Evolutionary conservation across 2,888 invertebrate species (phyloP).

Genomic region (Pterostichus madidus): DNA sequence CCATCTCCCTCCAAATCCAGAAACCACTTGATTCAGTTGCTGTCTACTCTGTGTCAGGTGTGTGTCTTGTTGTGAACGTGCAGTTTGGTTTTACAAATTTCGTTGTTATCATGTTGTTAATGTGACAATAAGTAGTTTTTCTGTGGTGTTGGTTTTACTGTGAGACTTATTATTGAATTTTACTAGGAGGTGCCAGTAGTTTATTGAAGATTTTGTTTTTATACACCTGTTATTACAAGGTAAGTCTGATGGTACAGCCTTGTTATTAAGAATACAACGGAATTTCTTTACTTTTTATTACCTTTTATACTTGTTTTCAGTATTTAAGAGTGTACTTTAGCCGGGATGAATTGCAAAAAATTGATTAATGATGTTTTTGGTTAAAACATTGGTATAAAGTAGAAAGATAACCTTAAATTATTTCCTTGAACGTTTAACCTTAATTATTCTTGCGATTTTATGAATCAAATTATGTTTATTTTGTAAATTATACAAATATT

Average conservation of each 20-base stretch:
- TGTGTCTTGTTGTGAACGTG: slow-evolving; percentile 48
- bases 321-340: not conserved
- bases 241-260: slow-evolving; percentile 11
- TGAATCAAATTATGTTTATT: not conserved
- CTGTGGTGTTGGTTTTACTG: slow-evolving; percentile 19
- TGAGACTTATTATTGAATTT: too few relatives aligned
- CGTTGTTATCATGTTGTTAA: slow-evolving; percentile 46
- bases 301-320: not conserved
- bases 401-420: slow-evolving; percentile 27
- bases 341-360: not conserved
- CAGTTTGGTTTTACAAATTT: slow-evolving; percentile 35
- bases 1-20: slow-evolving; percentile 65
- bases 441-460: not conserved
- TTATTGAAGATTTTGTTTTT: slow-evolving; percentile 1
- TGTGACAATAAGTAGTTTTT: slow-evolving; percentile 33
- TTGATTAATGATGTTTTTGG: not conserved
- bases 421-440: too few relatives aligned
- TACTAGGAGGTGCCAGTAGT: not conserved
- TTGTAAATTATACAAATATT: not conserved
- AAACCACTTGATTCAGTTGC: slow-evolving; percentile 69
- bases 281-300: not conserved
- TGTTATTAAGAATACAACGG: slow-evolving; percentile 16
- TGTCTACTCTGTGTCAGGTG: slow-evolving; percentile 69
- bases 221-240: slow-evolving; percentile 59
- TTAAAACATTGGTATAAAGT: not conserved